These are phyloP conservation scores for Drosophila baimaii DNA, from an alignment of 1,140 invertebrate species.

Conservation along the genomic window DNA sequence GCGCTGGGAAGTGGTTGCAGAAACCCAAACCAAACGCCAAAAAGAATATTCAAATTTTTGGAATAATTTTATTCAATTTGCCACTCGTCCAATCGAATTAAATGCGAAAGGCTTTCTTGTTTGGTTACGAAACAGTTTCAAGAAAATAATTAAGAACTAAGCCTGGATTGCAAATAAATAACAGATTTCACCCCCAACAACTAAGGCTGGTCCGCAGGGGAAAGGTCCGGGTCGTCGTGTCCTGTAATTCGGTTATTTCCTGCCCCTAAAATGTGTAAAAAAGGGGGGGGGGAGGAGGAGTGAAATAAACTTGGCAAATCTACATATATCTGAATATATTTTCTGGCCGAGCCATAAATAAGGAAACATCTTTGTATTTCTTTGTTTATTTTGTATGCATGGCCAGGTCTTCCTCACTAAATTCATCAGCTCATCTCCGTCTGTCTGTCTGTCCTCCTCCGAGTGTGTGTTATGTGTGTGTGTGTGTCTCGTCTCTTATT, in stretches of 20 bases:
- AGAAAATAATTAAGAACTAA: constrained; percentile 63
- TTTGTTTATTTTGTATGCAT: constrained; percentile 71
- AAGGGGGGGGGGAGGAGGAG: neutral
- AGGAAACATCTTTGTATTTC: constrained; percentile 53
- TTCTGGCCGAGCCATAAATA: constrained; percentile 63
- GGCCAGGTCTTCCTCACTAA: constrained; percentile 39
- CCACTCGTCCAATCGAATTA: constrained; percentile 36
- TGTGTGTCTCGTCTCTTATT: constrained; percentile 19
- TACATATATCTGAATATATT: constrained; percentile 64
- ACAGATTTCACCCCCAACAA: constrained; percentile 42
- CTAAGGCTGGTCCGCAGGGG: neutral
- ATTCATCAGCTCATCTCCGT: constrained; percentile 53
- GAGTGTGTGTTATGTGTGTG: neutral
- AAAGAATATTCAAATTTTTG: constrained; percentile 35
- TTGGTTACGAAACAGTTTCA: constrained; percentile 35
- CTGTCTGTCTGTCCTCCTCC: constrained; percentile 2
- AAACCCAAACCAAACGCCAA: constrained; percentile 9
- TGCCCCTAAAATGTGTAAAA: constrained; percentile 11
- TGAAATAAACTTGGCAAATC: constrained; percentile 41
- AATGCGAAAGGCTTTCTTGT: constrained; percentile 34
- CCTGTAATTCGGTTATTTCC: constrained; percentile 53
- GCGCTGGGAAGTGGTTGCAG: neutral
- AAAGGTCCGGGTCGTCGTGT: constrained; percentile 53
- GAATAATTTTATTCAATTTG: constrained; percentile 38
- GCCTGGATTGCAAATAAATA: constrained; percentile 61